Percentiles rank a stretch among this genome's conserved stretches.
phyloP scores from a whole-genome alignment of 92 coral and sea anemone genomes.

The Palythoa grandis region DNA sequence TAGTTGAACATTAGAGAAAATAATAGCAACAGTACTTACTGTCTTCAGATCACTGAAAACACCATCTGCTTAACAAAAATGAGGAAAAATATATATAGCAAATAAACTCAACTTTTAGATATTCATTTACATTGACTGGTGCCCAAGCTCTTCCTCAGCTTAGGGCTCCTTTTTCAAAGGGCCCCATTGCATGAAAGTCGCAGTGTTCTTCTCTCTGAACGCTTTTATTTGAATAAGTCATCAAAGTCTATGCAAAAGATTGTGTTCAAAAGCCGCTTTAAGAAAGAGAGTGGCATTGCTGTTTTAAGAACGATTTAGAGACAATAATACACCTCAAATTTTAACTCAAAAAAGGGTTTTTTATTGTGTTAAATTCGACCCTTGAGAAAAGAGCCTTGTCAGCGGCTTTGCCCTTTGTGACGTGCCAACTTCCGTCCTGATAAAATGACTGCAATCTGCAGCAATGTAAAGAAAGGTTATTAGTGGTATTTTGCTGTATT shows the following conservation, averaged over 20 bases:
- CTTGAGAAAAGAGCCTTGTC: constrained; percentile 29
- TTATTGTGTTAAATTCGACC: not conserved
- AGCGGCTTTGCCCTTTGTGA: constrained; percentile 47
- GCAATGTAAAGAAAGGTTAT: not conserved
- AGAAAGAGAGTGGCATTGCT: not conserved
- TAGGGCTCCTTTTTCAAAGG: constrained; percentile 2
- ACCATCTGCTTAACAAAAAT: not conserved
- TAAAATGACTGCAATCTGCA: not conserved
- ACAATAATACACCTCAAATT: not conserved
- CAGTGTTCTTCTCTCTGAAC: not conserved
- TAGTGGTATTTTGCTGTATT: constrained; percentile 44
- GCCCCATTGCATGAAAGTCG: not conserved
- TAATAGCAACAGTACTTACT: not conserved
- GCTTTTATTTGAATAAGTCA: not conserved
- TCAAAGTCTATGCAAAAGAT: not conserved
- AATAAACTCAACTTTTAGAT: not conserved
- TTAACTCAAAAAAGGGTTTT: not conserved
- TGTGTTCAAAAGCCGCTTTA: not conserved
- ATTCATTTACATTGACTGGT: constrained; percentile 1
- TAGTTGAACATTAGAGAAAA: not conserved
- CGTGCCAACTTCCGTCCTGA: constrained; percentile 36
- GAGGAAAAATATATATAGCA: not conserved
- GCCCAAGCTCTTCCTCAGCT: constrained; percentile 4
- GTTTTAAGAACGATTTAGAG: not conserved
- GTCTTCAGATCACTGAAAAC: not conserved